Base-by-base conservation (phyloP, 2,113 vertebrate genomes). In the Azemiops feae region DNA sequence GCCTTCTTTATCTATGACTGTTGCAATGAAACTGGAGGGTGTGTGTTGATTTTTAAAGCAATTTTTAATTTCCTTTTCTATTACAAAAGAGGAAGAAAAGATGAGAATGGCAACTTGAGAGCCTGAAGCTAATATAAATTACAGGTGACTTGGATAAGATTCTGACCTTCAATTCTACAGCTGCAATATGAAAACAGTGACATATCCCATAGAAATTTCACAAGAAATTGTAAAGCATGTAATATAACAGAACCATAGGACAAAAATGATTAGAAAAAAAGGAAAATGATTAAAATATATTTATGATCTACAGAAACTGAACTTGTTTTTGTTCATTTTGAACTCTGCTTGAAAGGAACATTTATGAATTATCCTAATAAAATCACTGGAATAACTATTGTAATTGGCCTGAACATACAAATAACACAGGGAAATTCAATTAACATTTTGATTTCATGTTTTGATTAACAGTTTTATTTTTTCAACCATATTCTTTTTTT, bases 381-480 rank as follows among this genome's bases (percentile, higher is more conserved):
- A 90, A 85, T 50, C 90, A 92, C 55, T 74, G 25, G 14, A 87
- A 90, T 30, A 93, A 54, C 25, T 2, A 69, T 20, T 85, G 23
- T 23, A 30, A 86, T 5, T 50, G 45, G 4, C 43, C n/a, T 60
- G 50, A 55, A 43, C 27, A 74, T 57, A 93, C 86, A 92, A 89
- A 54, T 23, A 94, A 45, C 30, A 20, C 1, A 81, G 64, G 20
- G n/a, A 64, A 96, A 95, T 96, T 93, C 94, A 95, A 94, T 96
- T 94, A 96, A 0, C 85, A 53, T 88, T 64, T 53, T 94, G 55
- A 58, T 95, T 97, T 95, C 45, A 96, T 92, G 93, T 96, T 95
- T 96, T 95, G 96, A 96, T 96, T 95, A 96, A 94, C 95, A 94
- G 93, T 94, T 94, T 89, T 88, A 95, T 96, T 94, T 96, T 95